phyloP scores from a whole-genome alignment of 2,888 invertebrate genomes.

The Lithosia quadra region DNA sequence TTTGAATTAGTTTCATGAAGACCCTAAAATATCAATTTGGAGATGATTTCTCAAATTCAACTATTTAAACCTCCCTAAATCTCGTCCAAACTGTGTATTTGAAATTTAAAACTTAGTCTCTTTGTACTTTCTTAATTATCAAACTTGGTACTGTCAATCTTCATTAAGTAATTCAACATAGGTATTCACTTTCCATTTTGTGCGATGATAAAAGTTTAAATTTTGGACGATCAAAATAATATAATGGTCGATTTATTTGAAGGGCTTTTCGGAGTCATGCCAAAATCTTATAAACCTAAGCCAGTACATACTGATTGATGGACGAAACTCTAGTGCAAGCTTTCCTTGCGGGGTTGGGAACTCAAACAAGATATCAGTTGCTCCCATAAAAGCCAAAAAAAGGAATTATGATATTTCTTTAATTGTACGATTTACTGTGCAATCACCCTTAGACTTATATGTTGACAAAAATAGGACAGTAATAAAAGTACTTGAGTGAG shows the following conservation, averaged over 20 bases:
- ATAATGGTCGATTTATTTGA: not conserved
- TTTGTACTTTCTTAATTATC: slow-evolving; percentile 48
- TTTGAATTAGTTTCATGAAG: slow-evolving; percentile 20
- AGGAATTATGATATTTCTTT: too few species aligned
- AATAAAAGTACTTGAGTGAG: too few species aligned
- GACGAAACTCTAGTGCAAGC: too few species aligned
- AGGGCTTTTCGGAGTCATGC: not conserved
- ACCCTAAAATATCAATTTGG: slow-evolving; percentile 20
- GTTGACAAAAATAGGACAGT: too few species aligned
- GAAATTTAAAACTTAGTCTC: slow-evolving; percentile 36
- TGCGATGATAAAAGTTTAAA: not conserved
- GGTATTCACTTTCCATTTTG: slow-evolving; percentile 31
- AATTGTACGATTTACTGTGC: too few species aligned
- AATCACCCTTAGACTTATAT: too few species aligned
- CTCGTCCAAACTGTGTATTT: slow-evolving; percentile 40
- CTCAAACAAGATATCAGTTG: too few species aligned
- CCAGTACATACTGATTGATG: too few species aligned
- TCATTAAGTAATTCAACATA: slow-evolving; percentile 44
- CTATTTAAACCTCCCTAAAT: slow-evolving; percentile 39
- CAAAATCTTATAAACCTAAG: too few species aligned
- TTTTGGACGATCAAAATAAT: not conserved
- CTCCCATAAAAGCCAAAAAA: too few species aligned
- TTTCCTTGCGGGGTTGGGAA: too few species aligned
- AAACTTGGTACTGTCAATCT: slow-evolving; percentile 51
- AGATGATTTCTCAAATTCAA: slow-evolving; percentile 32